These are phyloP conservation scores for Echinometra lucunter DNA, from an alignment of 53 echinoderm and acorn worm genomes.

Conservation along the genomic window DNA sequence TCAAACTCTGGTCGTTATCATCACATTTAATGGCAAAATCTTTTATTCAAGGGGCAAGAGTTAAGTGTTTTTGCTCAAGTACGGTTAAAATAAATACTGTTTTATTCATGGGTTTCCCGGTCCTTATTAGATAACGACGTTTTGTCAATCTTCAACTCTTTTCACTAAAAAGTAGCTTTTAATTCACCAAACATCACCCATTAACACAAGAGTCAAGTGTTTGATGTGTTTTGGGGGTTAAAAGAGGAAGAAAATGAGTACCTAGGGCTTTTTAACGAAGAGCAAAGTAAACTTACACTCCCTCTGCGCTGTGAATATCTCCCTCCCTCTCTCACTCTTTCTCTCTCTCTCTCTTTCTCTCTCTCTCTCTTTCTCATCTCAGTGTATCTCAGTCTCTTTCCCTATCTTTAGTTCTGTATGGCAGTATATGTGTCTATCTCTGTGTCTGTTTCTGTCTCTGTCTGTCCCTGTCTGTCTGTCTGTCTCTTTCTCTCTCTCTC, in stretches of 20 bases:
- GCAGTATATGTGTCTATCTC: too few relatives aligned
- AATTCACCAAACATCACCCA: constrained; percentile 40
- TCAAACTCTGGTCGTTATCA: background rate
- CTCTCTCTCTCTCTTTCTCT: background rate
- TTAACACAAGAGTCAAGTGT: constrained; percentile 8
- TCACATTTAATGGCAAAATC: background rate
- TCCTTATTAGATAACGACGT: background rate
- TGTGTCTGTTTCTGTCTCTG: background rate
- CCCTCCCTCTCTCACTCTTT: background rate
- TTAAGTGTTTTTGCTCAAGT: constrained; percentile 17
- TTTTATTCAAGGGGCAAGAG: background rate
- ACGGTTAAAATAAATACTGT: constrained; percentile 46
- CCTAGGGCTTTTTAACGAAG: background rate
- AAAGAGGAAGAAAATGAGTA: background rate
- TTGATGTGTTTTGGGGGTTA: constrained; percentile 34
- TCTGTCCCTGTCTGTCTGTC: too few relatives aligned
- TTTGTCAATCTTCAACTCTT: background rate
- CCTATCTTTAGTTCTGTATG: too few relatives aligned
- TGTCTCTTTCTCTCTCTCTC: too few relatives aligned
- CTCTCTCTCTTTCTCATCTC: background rate
- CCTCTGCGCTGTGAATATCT: background rate
- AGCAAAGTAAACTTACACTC: constrained; percentile 17
- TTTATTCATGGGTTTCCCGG: constrained; percentile 59
- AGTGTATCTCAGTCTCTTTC: background rate
- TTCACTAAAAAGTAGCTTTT: constrained; percentile 38